Evolutionary conservation across 2,797 vertebrate species (phyloP), one percentile per base, ranked within the genome.

Genomic region (Centroberyx gerrardi): DNA sequence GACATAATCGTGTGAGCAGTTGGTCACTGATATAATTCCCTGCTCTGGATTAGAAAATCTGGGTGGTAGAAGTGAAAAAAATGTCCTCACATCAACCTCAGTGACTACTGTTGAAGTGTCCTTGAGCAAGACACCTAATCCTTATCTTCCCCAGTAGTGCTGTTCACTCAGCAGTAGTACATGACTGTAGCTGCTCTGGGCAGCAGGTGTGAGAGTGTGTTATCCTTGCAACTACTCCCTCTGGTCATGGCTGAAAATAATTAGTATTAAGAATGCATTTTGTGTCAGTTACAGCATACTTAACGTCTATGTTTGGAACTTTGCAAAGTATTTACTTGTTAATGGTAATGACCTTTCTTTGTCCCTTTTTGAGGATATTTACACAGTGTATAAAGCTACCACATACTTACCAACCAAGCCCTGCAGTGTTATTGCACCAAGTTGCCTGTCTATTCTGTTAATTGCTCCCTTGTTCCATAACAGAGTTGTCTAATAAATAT

Each of bases 401-500:
- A 56, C 82, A 79, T 78, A 77, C 78, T 82, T 74, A 68, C 80
- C 53, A 65, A 72, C 75, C 70, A 60, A 69, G 62, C 77, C 64
- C 46, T 73, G 71, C 69, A 84, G 78, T 76, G 62, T 84, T 67
- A 80, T 76, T 72, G 68, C 51, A 68, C 68, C 40, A 73, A 84
- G 72, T 74, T 76, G 77, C 69, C 70, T 74, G 72, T 79, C 65
- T 81, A 72, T 83, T 81, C 72, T 79, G 63, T 87, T 86, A 88
- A 88, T 91, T 82, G 84, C 73, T 83, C 58, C 77, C 71, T 55
- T 77, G 71, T 86, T 80, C 48, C 64, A 62, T 78, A 76, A 89
- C 80, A 82, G 53, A 66, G 76, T 70, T 83, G 78, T 89, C 84
- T 72, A 82, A 83, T 88, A 83, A 82, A 91, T 88, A 78, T 86